A percentile compares a stretch with the other conserved stretches of the same genome.
Evolutionary conservation across 2,888 invertebrate species (phyloP).

Genomic region (Ormia ochracea): DNA sequence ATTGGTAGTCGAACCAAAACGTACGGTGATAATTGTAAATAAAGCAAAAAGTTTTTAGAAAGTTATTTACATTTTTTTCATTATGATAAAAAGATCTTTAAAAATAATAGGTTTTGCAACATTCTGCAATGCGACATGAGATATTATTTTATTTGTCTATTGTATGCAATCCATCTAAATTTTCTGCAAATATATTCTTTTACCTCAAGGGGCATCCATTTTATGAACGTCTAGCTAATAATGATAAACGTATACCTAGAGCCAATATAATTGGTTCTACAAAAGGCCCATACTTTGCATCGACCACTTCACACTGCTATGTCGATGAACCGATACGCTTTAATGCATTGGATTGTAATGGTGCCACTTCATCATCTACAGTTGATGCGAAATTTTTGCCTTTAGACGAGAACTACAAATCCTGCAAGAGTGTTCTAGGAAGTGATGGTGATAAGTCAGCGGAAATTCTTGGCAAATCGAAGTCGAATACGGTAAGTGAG

Average conservation of each 20-base stretch:
- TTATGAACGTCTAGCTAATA: slow-evolving; percentile 67
- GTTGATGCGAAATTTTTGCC: slow-evolving; percentile 66
- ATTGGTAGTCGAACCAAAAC: too few relatives aligned
- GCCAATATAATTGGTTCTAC: slow-evolving; percentile 65
- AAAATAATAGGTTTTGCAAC: too few relatives aligned
- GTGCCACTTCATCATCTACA: slow-evolving; percentile 41
- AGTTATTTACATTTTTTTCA: too few relatives aligned
- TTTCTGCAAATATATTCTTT: neutral
- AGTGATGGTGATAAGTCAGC: slow-evolving; percentile 62
- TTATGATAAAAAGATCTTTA: too few relatives aligned
- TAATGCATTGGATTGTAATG: slow-evolving; percentile 69
- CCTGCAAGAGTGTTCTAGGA: slow-evolving; percentile 70
- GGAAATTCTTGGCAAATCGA: slow-evolving; percentile 64
- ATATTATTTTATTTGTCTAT: too few relatives aligned
- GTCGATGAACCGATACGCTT: slow-evolving; percentile 71
- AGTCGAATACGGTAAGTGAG: slow-evolving; percentile 65
- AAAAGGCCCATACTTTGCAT: slow-evolving; percentile 65
- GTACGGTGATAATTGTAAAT: too few relatives aligned
- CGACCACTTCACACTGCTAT: slow-evolving; percentile 67
- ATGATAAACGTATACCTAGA: slow-evolving; percentile 68
- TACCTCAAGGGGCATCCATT: slow-evolving; percentile 65
- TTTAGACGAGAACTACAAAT: slow-evolving; percentile 71
- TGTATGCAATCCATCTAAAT: neutral
- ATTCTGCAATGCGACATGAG: too few relatives aligned
- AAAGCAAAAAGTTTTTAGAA: too few relatives aligned